phyloP scores from a whole-genome alignment of 2,888 invertebrate genomes.

The Latheticus oryzae region DNA sequence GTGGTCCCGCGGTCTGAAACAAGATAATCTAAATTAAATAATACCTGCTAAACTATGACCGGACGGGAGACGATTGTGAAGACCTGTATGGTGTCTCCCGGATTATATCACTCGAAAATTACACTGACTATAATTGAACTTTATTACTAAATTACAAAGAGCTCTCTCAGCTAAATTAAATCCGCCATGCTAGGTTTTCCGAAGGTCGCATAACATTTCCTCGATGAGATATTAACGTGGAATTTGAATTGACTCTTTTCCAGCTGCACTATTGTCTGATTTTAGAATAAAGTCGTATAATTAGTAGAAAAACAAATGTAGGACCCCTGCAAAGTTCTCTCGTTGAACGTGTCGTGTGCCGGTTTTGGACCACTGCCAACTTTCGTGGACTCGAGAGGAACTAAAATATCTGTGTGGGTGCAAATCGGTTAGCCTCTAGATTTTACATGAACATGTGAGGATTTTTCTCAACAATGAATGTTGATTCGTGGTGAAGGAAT shows the following conservation, averaged over 20 bases:
- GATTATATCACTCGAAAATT: constrained; percentile 40
- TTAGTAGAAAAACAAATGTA: constrained; percentile 40
- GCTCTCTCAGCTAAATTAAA: constrained; percentile 21
- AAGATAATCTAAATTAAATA: constrained; percentile 63
- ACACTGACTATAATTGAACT: constrained; percentile 34
- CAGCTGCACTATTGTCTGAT: constrained; percentile 25
- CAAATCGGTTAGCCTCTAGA: constrained; percentile 47
- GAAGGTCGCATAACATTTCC: constrained; percentile 4
- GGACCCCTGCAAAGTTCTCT: constrained; percentile 53
- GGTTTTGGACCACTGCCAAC: constrained; percentile 54
- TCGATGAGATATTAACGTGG: constrained; percentile 12
- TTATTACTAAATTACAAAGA: constrained; percentile 40
- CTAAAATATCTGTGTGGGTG: constrained; percentile 59
- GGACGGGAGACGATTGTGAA: constrained; percentile 33
- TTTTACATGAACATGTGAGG: constrained; percentile 40
- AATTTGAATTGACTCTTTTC: constrained; percentile 5
- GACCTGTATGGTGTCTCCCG: constrained; percentile 35
- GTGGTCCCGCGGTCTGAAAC: constrained; percentile 52
- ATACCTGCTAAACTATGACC: constrained; percentile 57
- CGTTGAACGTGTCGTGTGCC: constrained; percentile 56
- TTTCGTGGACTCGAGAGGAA: constrained; percentile 46
- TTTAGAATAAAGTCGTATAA: constrained; percentile 34
- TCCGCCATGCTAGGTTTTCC: constrained; percentile 1
- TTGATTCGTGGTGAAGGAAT: constrained; percentile 28
- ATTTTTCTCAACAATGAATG: constrained; percentile 45